These are phyloP conservation scores for Decapterus maruadsi DNA, from an alignment of 2,797 vertebrate species.

Conservation along the genomic window DNA sequence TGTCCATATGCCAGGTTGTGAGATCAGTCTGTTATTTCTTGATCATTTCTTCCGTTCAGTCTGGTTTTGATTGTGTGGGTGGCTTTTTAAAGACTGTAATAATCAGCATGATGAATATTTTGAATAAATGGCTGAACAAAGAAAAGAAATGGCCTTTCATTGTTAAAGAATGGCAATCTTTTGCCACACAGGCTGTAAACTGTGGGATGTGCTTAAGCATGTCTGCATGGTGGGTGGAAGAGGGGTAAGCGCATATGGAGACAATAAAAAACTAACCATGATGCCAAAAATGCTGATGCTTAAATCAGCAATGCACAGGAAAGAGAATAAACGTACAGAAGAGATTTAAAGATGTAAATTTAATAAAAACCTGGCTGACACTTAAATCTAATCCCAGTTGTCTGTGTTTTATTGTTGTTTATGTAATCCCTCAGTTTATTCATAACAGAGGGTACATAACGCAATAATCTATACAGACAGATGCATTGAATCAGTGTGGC, in stretches of 20 bases:
- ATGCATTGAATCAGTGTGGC: neutral
- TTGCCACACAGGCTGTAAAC: neutral
- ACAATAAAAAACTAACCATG: conserved; percentile 10
- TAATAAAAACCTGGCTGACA: conserved; percentile 64
- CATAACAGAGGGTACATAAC: conserved; percentile 30
- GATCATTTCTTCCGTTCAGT: neutral
- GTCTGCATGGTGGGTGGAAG: neutral
- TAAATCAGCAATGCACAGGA: conserved; percentile 1
- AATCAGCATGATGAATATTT: conserved; percentile 46
- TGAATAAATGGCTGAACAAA: conserved; percentile 25
- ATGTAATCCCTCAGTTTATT: conserved; percentile 35
- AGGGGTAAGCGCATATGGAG: neutral
- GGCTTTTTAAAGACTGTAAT: conserved; percentile 24
- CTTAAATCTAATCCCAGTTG: conserved; percentile 31
- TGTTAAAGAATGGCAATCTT: conserved; percentile 10
- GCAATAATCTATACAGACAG: conserved; percentile 25
- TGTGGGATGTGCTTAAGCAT: neutral
- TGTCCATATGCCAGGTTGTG: conserved; percentile 2
- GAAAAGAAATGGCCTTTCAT: neutral
- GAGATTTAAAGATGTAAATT: conserved; percentile 39
- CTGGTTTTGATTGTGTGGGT: conserved; percentile 51
- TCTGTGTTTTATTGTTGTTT: conserved; percentile 58
- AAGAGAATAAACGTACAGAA: conserved; percentile 19
- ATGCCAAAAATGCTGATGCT: neutral
- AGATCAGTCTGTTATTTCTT: conserved; percentile 9